Evolutionary conservation across 1,140 invertebrate genomes (phyloP), one percentile per base, ranked within the genome.

Genomic region (Drosophila kikkawai): DNA sequence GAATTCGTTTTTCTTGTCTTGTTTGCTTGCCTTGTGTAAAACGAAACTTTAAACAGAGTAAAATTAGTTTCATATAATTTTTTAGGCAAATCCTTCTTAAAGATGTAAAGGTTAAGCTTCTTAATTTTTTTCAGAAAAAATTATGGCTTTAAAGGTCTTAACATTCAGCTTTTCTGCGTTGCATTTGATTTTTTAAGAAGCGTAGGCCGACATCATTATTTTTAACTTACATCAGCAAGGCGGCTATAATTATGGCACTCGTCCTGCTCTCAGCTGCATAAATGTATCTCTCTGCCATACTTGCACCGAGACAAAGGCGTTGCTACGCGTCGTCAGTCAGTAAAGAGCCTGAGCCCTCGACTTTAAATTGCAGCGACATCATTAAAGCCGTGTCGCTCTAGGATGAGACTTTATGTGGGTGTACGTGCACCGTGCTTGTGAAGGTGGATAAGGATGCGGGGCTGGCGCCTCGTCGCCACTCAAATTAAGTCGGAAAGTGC

Each of bases 401-500:
- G 39, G 41, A 48, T 53, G 34, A 44, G 15, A 5, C 19, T 19
- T 4, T 2, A 36, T 55, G 34, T 15, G 51, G 36, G 34, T 37
- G 17, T 22, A 15, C 12, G 34, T 37, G 17, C 15, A 15, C 12
- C 17, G 12, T 22, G 2, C 34, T 15, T 37, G 34, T 22, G 17
- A 15, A 55, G 51, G 51, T 55, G 51, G 8, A 26, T 60, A n/a
- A 36, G 56, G 45, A 19, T 47, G 39, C 8, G 39, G 11, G 45
- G 51, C 39, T 44, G 39, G 26, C 53, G 48, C 41, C 42, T 22
- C 42, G 73, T 65, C 66, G 26, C 57, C 66, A 79, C 76, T 86
- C 67, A 87, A 86, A 82, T 86, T 82, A 86, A 86, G 82, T 79
- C 67, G 44, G 44, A 75, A 63, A 76, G 79, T 76, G 83, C 74